phyloP scores from a whole-genome alignment of 2,113 vertebrate genomes.

The Cyprinus carpio region DNA sequence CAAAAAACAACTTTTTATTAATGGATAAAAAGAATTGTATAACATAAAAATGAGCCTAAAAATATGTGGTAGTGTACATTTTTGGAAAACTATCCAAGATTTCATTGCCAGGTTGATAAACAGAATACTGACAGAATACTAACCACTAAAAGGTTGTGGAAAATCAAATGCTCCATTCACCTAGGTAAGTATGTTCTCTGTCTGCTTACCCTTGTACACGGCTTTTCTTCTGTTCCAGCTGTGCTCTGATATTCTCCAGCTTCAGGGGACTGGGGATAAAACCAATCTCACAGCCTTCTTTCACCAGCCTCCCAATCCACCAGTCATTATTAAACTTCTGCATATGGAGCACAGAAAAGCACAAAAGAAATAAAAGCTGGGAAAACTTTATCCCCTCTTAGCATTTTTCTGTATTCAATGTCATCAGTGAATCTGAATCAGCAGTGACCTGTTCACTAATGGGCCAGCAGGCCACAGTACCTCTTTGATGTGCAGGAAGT shows the following conservation, averaged over 20 bases:
- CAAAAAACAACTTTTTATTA: not conserved
- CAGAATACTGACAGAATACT: not conserved
- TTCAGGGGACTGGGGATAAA: constrained; percentile 97
- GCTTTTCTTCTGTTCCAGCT: constrained; percentile 95
- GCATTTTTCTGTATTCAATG: constrained; percentile 10
- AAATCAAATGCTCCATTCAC: constrained; percentile 51
- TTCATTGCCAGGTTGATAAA: not conserved
- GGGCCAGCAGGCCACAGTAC: constrained; percentile 64
- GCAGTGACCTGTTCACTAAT: not conserved
- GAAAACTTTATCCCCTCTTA: not conserved
- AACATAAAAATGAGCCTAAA: not conserved
- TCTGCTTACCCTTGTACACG: constrained; percentile 91
- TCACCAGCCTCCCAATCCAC: constrained; percentile 98
- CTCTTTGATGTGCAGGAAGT: constrained; percentile 99
- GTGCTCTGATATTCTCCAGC: constrained; percentile 93
- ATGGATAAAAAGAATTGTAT: not conserved
- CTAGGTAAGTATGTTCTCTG: not conserved
- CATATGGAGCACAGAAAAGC: not conserved
- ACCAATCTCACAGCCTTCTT: constrained; percentile 98
- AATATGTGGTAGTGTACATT: not conserved
- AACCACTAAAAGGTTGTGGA: not conserved
- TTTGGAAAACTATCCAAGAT: not conserved
- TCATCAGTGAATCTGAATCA: not conserved
- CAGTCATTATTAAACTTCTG: constrained; percentile 99
- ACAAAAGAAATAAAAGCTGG: not conserved